Evolutionary conservation across 2,888 invertebrate genomes (phyloP), one percentile per base, ranked within the genome.

Genomic region (Sericinus montela): DNA sequence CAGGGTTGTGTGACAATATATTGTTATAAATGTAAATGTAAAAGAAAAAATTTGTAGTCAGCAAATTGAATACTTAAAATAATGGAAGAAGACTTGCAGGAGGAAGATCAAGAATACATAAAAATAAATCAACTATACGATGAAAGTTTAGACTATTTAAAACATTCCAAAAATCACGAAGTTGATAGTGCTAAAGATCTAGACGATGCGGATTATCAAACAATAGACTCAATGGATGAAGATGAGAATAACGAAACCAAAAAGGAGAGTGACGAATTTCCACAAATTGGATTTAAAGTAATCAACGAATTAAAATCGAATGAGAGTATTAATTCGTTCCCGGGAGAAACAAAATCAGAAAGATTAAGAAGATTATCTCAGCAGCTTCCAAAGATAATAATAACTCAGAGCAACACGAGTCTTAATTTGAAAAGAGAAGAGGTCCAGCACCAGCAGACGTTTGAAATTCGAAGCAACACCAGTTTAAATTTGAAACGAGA

Each of bases 301-400:
- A 78, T 76, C 54, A 80, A 83, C 53, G 83, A 85, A 63, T 35
- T 70, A 3, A 69, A 63, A 42, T 68, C 70, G 0, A 67, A 58
- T 15, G 76, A 73, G 52, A 81, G 79, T 47, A 48, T 72, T 0
- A 65, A 65, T 43, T 76, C 78, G 0, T 38, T 68, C 1, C 55
- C 59, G 29, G 69, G 69, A 1, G 78, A 80, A 15, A 51, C 65
- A 0, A 75, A 72, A 53, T 83, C 86, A 0, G 76, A 77, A 11
- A 70, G 87, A 46, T 56, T 87, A 8, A 67, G 85, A 19, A 81
- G 69, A 52, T 41, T 87, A 0, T 88, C 87, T 0, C 72, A 76
- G 44, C 81, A 82, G 32, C 50, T 87, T 6, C 87, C 87, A 0
- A 87, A 78, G 55, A 88, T 88, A 2, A 75, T 86, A 1, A 83